Base-by-base conservation (phyloP, 2,113 vertebrate genomes). In the Trichomycterus rosablanca region DNA sequence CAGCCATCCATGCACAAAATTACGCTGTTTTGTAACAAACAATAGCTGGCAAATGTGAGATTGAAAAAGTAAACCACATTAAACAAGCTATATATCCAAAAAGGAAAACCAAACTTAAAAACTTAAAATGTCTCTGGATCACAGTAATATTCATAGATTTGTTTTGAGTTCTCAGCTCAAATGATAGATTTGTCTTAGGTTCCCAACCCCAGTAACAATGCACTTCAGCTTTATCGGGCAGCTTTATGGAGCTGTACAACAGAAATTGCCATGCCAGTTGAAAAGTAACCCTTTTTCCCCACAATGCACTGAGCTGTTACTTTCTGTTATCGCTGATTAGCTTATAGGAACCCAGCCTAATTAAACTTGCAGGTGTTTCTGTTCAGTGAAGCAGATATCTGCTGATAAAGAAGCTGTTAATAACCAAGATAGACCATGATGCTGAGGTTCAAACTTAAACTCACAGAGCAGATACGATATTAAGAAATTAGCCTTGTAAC, bases 181-280 rank as follows among this genome's bases (percentile, higher is more conserved):
- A 83, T 76, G 80, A 86, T 84, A 74, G 40, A 43, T 71, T 61
- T 70, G 66, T 55, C 74, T 86, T 76, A 83, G 65, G 72, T 70
- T 44, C 60, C 58, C 65, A 68, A 54, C 66, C 71, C 37, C 72
- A 68, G 71, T 70, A 80, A 75, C 76, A 74, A 75, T 76, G 52
- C 44, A 63, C 67, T 64, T 68, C 64, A 40, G 48, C 35, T 40
- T 49, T 58, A 74, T 69, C 71, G 64, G 63, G 50, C 43, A 50
- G 53, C 4, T 6, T 7, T 73, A 76, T 77, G 46, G 71, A 80
- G 61, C 75, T 22, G 55, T 57, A 52, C 14, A 52, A 10, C 3
- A 23, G 12, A 60, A 40, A 46, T 44, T 59, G 23, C 46, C 30
- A 26, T 59, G 67, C 59, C 68, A 61, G 34, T 68, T 63, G 37